These are phyloP conservation scores for Staurois parvus DNA, from an alignment of 2,797 vertebrate genomes.

Conservation along the genomic window DNA sequence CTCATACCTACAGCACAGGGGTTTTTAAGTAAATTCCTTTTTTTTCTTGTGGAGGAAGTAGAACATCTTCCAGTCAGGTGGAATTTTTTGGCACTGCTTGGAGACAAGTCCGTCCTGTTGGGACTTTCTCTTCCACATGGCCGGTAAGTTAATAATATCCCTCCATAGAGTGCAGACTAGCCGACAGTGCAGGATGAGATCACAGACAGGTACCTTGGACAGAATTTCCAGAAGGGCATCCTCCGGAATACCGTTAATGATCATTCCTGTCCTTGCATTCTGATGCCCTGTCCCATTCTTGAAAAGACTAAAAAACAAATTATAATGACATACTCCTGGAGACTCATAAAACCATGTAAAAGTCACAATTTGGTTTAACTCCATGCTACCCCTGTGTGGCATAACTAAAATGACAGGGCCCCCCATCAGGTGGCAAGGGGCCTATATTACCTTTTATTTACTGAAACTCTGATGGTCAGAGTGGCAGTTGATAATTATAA, in stretches of 20 bases:
- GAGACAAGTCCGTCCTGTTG: slow-evolving; percentile 76
- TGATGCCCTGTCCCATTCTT: not conserved
- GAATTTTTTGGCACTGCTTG: slow-evolving; percentile 55
- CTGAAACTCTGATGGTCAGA: too few species aligned
- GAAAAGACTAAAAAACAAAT: too few species aligned
- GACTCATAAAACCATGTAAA: too few species aligned
- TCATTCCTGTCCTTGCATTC: slow-evolving; percentile 77
- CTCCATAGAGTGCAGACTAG: slow-evolving; percentile 85
- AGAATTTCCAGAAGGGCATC: slow-evolving; percentile 86
- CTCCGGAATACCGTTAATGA: slow-evolving; percentile 74
- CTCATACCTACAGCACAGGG: slow-evolving; percentile 80
- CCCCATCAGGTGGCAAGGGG: too few species aligned
- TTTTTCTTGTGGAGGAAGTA: slow-evolving; percentile 80
- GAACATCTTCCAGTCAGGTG: slow-evolving; percentile 81
- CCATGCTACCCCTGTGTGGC: too few species aligned
- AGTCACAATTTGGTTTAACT: too few species aligned
- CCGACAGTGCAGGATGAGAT: slow-evolving; percentile 79
- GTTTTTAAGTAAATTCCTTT: slow-evolving; percentile 87
- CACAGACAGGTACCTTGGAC: slow-evolving; percentile 75
- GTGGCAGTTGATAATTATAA: too few species aligned
- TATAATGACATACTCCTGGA: too few species aligned
- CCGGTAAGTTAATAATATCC: slow-evolving; percentile 80
- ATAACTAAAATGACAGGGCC: too few species aligned
- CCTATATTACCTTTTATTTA: too few species aligned
- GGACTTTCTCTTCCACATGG: slow-evolving; percentile 87